Evolutionary conservation across 2,797 vertebrate species (phyloP), one percentile per base, ranked within the genome.

Genomic region (Bryconaethiops microstoma): DNA sequence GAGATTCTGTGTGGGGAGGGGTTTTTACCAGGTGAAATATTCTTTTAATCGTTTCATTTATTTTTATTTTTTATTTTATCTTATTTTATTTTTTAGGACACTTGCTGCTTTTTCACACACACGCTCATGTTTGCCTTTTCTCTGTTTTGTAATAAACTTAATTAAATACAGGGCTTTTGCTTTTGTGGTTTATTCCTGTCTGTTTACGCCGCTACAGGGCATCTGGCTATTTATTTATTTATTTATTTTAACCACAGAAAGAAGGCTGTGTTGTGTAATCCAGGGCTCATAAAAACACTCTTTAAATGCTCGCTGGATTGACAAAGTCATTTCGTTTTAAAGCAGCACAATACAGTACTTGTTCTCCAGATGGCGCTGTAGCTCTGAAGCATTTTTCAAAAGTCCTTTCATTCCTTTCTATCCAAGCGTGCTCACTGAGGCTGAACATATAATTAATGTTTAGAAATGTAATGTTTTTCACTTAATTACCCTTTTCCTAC

Each of bases 91-190:
- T 78, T 80, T 79, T 82, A 81, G 73, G 78, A 76, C 64, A 48
- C 57, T 77, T 59, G 80, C 54, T 81, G 75, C 69, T 54, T 74
- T 76, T 64, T 78, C 65, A 54, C 70, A 79, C 55, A 45, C 42
- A 45, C 42, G 10, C 45, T 72, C 81, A 79, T 80, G 80, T 83
- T 87, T 85, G 83, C 86, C 86, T 87, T 87, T 35, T 85, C 29
- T 77, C 74, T 69, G 29, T 87, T 87, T 87, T 83, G 29, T 87
- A 87, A 87, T 85, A 85, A 87, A 87, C 52, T 81, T 63, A 84
- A 64, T 71, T 40, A 71, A 77, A 48, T 80, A 81, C 78, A 76
- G 54, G 35, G n/a, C n/a, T 42, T 82, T 63, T 57, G 52, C 63
- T 71, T 25, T 57, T 72, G 52, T 45, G 59, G 25, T 39, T 78